Evolutionary conservation across 2,888 invertebrate species (phyloP), one percentile per base, ranked within the genome.

Genomic region (Flexamia atlantica): DNA sequence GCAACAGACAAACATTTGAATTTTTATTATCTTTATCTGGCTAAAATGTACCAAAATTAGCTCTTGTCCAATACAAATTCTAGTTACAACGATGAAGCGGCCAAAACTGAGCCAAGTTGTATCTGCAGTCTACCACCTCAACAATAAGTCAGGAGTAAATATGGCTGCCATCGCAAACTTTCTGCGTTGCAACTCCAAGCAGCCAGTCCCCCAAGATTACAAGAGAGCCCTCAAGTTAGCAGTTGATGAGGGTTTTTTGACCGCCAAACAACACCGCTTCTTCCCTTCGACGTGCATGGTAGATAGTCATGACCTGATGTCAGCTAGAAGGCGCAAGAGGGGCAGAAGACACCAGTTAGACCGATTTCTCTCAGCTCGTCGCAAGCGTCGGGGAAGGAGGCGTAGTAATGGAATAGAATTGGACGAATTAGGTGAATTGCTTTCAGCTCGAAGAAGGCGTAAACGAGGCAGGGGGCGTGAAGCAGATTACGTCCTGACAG

Each of bases 61-160:
- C 53, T 53, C 20, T 53, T 2, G 4, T 53, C 23, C 20, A 53
- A 10, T 23, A 20, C 14, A 23, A 53, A 53, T 12, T 53, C 30
- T 28, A 17, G 7, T 14, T n/a, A 68, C 2, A 23, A 60, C 4
- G 30, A 68, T 68, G 68, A 30, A n/a, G 10, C 68, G 68, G 20
- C 7, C 68, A 30, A 68, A 68, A 36, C 20, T 68, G 68, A 68
- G 36, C 17, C 30, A 68, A 36, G 68, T 68, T 2, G 68, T 68
- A n/a, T 68, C 68, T 17, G 68, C 68, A 4, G 68, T 68, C 30
- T 36, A 9, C 30, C 68, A 68, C 30, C 68, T 68, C 14, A 68
- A 36, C 36, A 68, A n/a, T 32, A 12, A 17, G 9, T 9, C 17
- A 5, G 68, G 68, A 4, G 68, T 68, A n/a, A 68, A 30, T 17